Evolutionary conservation across 2,888 invertebrate species (phyloP), one percentile per base, ranked within the genome.

Genomic region (Chironomus riparius): DNA sequence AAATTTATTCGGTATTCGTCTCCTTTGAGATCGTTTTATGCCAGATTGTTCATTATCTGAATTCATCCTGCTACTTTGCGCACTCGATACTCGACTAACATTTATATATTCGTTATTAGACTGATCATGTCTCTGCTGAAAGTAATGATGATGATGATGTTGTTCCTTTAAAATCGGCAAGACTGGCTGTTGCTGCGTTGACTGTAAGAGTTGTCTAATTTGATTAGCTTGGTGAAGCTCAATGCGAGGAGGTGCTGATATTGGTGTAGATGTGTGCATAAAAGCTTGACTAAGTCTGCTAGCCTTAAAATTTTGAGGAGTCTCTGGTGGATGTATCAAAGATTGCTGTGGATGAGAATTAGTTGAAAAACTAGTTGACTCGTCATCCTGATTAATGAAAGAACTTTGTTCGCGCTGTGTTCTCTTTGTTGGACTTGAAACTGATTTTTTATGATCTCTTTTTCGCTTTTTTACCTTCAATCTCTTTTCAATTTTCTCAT

Each of bases 1-100:
- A 82, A 94, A 94, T 81, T 91, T 92, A 80, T 94, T 94, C 0
- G 93, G 94, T 38, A 93, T 90, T 61, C 94, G 85, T 79, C 92
- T 87, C 77, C 94, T 87, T 83, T 94, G 93, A 0, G 94, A 94
- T 50, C 93, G 86, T 80, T 90, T 92, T 7, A 84, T 78, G 18
- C 84, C 89, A 79, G 56, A 69, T 10, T 38, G 38, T 12, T 91
- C 91, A 4, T 85, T 85, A 79, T 88, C 88, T 10, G 86, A 85
- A 61, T 86, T 85, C 56, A 48, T 76, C 10, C 76, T 69, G 28
- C 76, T 76, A 38, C 76, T 76, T 76, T 82, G 81, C 28, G 79
- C 72, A 79, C 80, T 74, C 72, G 79, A 22, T 77, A 73, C 10
- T 48, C 28, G 18, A 75, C 47, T 38, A 68, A 69, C 48, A 50